Percentiles rank a stretch among this genome's conserved stretches.
phyloP scores from a whole-genome alignment of 1,140 invertebrate genomes.

The Macrosteles quadrilineatus region DNA sequence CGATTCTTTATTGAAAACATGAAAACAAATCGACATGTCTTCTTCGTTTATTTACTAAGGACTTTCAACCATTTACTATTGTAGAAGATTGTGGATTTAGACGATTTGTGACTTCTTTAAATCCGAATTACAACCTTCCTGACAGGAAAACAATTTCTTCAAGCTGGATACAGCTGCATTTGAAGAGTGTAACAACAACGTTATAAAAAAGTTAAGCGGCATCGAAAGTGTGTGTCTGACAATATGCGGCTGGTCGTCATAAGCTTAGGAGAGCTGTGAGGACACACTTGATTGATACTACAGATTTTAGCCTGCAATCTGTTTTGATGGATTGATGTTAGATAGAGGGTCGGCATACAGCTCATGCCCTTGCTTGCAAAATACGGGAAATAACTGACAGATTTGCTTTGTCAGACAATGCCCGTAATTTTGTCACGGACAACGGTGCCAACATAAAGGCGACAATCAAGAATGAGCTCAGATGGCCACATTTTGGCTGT shows the following conservation, averaged over 20 bases:
- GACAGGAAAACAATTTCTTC: neutral
- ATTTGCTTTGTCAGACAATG: too few relatives aligned
- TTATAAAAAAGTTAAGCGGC: neutral
- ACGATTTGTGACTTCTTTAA: neutral
- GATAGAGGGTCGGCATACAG: neutral
- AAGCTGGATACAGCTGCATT: neutral
- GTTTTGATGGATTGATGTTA: neutral
- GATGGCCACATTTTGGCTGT: neutral
- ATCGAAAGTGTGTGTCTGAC: neutral
- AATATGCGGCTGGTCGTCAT: neutral
- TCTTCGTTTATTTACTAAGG: neutral
- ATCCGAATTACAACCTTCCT: neutral
- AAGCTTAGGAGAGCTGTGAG: neutral
- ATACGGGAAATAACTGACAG: neutral
- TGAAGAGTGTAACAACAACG: neutral
- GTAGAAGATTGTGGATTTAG: neutral
- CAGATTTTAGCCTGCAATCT: neutral
- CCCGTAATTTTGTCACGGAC: neutral
- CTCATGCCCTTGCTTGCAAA: neutral
- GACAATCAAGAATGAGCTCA: neutral
- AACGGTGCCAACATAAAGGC: neutral
- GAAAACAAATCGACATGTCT: too few relatives aligned
- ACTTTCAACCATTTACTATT: too few relatives aligned
- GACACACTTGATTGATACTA: neutral
- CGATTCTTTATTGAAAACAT: too few relatives aligned